Percentiles rank a stretch among this genome's conserved stretches.
phyloP scores from a whole-genome alignment of 1,140 invertebrate genomes.

The Brachionus plicatilis region DNA sequence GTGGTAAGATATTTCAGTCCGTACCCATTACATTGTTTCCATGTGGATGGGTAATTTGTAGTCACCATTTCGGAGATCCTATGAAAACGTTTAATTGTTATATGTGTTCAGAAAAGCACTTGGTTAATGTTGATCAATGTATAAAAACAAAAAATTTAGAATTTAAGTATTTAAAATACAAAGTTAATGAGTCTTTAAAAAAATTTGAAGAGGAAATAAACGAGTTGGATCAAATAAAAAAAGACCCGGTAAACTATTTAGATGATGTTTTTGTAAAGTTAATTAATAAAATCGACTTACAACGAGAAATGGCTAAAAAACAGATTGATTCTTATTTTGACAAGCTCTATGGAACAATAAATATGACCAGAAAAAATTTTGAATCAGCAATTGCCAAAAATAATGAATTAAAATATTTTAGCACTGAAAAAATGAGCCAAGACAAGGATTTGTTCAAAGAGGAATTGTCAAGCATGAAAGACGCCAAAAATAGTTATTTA shows the following conservation, averaged over 20 bases:
- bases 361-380: background rate
- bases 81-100: background rate
- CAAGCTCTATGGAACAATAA: background rate
- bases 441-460: background rate
- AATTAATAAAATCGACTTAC: background rate
- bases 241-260: background rate
- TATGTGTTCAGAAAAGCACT: background rate
- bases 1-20: background rate
- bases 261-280: background rate
- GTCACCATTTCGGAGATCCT: background rate
- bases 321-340: background rate
- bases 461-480: background rate
- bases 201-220: background rate
- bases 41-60: background rate
- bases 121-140: background rate
- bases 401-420: background rate
- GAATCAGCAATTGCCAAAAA: background rate
- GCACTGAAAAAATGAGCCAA: background rate
- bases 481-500: background rate
- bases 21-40: background rate
- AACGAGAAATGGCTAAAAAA: background rate
- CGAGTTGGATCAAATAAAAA: background rate
- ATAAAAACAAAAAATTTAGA: background rate
- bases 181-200: background rate
- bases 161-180: background rate